Evolutionary conservation across 2,797 vertebrate genomes (phyloP).

Genomic region (Enteromius afrohamiltoni): DNA sequence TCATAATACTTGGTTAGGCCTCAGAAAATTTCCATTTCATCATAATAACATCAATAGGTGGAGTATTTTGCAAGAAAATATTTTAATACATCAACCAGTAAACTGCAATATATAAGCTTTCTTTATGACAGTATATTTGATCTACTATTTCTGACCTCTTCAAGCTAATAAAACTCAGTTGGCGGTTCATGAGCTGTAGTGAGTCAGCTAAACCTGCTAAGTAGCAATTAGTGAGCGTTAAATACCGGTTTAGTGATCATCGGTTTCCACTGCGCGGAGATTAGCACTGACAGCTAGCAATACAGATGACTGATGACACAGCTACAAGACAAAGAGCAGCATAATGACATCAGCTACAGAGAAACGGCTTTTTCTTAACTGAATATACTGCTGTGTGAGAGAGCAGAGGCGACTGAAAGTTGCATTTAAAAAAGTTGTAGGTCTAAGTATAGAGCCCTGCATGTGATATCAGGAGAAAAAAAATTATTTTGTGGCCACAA

Average conservation of each 20-base stretch:
- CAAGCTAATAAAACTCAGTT: not conserved
- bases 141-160: not conserved
- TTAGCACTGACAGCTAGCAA: constrained; percentile 47
- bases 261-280: constrained; percentile 51
- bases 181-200: not conserved
- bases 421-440: not conserved
- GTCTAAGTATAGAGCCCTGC: not conserved
- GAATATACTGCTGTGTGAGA: not conserved
- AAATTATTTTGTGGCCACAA: not conserved
- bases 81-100: not conserved
- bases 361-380: not conserved
- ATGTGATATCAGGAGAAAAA: not conserved
- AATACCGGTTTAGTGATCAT: constrained; percentile 44
- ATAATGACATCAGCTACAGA: not conserved
- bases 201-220: constrained; percentile 44
- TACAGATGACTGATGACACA: constrained; percentile 52
- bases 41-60: not conserved
- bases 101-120: no score
- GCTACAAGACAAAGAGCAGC: constrained; percentile 14
- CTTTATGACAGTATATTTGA: not conserved
- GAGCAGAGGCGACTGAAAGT: not conserved
- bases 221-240: constrained; percentile 55
- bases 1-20: not conserved
- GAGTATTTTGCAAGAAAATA: not conserved
- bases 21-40: not conserved